Conservation (phyloP, 2,113 vertebrate genomes). For the Syngnathus floridae region DNA sequence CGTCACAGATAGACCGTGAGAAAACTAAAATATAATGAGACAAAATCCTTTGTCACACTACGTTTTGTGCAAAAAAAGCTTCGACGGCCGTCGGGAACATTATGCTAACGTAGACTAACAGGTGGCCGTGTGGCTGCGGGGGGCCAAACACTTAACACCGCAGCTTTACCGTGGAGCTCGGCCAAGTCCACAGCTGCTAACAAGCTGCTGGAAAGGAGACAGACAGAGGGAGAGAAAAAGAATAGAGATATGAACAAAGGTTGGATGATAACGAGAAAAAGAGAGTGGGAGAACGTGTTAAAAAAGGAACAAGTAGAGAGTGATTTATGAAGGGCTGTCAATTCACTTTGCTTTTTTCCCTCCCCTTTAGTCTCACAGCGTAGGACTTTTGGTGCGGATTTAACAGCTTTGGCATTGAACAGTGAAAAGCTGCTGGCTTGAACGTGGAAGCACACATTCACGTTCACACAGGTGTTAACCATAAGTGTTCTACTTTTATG, state of each 20-base stretch:
- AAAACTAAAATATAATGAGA: background rate
- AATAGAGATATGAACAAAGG: slow-evolving; percentile 15
- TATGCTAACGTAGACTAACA: slow-evolving; percentile 17
- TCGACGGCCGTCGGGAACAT: background rate
- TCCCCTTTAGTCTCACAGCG: slow-evolving; percentile 30
- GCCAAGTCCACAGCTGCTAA: slow-evolving; percentile 66
- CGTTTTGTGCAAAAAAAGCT: background rate
- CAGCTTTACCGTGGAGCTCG: slow-evolving; percentile 48
- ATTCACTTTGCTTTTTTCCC: slow-evolving; percentile 20
- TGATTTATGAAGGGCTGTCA: slow-evolving; percentile 61
- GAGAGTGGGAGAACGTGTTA: slow-evolving; percentile 33
- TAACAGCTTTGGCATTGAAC: slow-evolving; percentile 52
- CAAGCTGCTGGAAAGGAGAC: slow-evolving; percentile 46
- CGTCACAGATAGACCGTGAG: background rate
- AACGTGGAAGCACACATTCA: slow-evolving; percentile 11
- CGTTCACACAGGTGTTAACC: slow-evolving; percentile 59
- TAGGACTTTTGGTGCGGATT: slow-evolving; percentile 43
- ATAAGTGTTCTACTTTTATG: slow-evolving; percentile 44
- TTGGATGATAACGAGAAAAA: slow-evolving; percentile 25
- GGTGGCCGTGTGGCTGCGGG: slow-evolving; percentile 56
- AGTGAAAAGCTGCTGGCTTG: slow-evolving; percentile 43
- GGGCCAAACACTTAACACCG: slow-evolving; percentile 56
- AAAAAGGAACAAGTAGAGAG: slow-evolving; percentile 32
- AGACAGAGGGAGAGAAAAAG: background rate
- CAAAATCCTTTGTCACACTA: background rate